Conservation (phyloP, 1,140 invertebrate genomes). For the Scaptomyza montana region DNA sequence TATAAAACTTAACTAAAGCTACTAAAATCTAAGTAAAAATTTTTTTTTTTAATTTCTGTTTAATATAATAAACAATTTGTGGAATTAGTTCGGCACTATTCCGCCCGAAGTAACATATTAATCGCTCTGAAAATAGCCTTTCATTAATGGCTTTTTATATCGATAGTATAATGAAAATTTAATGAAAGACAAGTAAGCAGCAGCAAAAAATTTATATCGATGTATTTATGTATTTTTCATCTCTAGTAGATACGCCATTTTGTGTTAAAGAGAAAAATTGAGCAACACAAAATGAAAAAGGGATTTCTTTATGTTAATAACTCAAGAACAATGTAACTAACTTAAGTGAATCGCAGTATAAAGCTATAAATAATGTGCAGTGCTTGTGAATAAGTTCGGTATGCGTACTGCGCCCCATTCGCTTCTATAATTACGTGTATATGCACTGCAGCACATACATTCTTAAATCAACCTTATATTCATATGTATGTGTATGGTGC, state of each 20-base stretch:
- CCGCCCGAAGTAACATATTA: too few species aligned
- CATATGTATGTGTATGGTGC: constrained; percentile 5
- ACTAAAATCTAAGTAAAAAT: too few species aligned
- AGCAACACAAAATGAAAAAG: constrained; percentile 19
- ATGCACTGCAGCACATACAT: background rate
- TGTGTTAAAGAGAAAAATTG: constrained; percentile 43
- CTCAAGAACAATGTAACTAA: background rate
- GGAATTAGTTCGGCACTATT: too few species aligned
- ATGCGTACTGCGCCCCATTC: background rate
- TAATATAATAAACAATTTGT: too few species aligned
- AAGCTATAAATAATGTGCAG: background rate
- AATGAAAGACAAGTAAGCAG: too few species aligned
- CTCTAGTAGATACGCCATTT: constrained; percentile 42
- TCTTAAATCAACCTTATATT: background rate
- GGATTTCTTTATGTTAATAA: background rate
- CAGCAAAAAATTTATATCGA: background rate
- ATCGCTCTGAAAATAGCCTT: too few species aligned
- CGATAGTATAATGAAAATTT: background rate
- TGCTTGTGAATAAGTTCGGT: background rate
- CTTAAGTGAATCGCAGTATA: background rate
- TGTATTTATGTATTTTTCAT: constrained; percentile 10
- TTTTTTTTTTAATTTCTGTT: too few species aligned
- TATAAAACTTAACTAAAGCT: too few species aligned
- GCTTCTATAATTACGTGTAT: too few species aligned
- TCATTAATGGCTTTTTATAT: background rate